Evolutionary conservation across 2,797 vertebrate species (phyloP).

Genomic region (Harpagifer antarcticus): DNA sequence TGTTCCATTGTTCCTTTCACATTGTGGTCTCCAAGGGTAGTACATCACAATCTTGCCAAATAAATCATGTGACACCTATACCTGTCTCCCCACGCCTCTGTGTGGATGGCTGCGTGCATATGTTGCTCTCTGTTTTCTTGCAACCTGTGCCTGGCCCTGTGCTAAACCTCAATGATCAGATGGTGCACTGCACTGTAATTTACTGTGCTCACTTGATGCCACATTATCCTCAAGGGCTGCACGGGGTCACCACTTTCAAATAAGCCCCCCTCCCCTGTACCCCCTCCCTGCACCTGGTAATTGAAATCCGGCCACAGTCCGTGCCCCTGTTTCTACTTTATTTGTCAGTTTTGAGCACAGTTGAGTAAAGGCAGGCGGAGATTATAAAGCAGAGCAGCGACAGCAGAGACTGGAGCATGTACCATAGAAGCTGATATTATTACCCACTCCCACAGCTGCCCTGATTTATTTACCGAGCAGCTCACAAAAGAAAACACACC

Average conservation of each 20-base stretch:
- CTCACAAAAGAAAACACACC: conserved; percentile 43
- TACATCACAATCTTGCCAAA: conserved; percentile 9
- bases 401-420: conserved; percentile 38
- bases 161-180: conserved; percentile 74
- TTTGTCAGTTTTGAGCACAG: conserved; percentile 73
- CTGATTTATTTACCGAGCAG: conserved; percentile 69
- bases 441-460: conserved; percentile 39
- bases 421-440: conserved; percentile 59
- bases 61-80: conserved; percentile 34
- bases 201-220: conserved; percentile 73
- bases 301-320: conserved; percentile 79
- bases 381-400: conserved; percentile 58
- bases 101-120: conserved; percentile 73
- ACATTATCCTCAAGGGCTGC: conserved; percentile 71
- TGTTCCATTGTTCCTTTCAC: conserved; percentile 8
- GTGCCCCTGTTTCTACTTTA: conserved; percentile 59
- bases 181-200: conserved; percentile 77
- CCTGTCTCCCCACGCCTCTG: conserved; percentile 40
- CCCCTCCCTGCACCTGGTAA: conserved; percentile 74
- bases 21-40: background rate
- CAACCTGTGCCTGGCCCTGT: conserved; percentile 63
- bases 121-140: conserved; percentile 58
- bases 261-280: conserved; percentile 59
- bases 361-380: conserved; percentile 65
- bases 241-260: conserved; percentile 82